Evolutionary conservation across 1,140 invertebrate genomes (phyloP).

Genomic region (Cryptotermes secundus): DNA sequence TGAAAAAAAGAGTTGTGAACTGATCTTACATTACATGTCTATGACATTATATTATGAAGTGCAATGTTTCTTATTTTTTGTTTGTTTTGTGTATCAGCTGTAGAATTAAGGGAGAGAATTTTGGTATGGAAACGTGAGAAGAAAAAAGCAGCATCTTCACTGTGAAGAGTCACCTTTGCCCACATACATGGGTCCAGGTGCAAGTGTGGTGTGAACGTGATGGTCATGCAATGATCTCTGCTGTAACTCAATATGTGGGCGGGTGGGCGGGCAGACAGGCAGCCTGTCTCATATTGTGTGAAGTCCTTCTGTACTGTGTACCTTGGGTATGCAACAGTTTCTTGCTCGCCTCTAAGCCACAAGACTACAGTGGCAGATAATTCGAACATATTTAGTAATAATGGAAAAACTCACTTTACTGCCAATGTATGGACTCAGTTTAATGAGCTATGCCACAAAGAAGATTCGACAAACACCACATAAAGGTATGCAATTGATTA

Average conservation of each 20-base stretch:
- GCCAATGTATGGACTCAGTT: background rate
- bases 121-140: slow-evolving; percentile 75
- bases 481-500: background rate
- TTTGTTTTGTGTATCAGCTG: slow-evolving; percentile 53
- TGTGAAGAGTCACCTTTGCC: slow-evolving; percentile 12
- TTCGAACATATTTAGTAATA: background rate
- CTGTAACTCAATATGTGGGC: background rate
- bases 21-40: too few relatives aligned
- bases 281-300: background rate
- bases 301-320: background rate
- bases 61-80: too few relatives aligned
- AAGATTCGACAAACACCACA: background rate
- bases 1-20: too few relatives aligned
- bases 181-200: background rate
- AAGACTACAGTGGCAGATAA: background rate
- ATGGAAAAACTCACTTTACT: background rate
- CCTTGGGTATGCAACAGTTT: background rate
- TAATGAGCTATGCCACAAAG: background rate
- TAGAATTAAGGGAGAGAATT: slow-evolving; percentile 76
- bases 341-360: background rate
- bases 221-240: background rate
- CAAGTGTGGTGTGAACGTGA: background rate
- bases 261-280: too few relatives aligned
- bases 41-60: too few relatives aligned
- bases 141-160: slow-evolving; percentile 47